Evolutionary conservation across 2,797 vertebrate genomes (phyloP), one percentile per base, ranked within the genome.

Genomic region (Jordanella pulchra): DNA sequence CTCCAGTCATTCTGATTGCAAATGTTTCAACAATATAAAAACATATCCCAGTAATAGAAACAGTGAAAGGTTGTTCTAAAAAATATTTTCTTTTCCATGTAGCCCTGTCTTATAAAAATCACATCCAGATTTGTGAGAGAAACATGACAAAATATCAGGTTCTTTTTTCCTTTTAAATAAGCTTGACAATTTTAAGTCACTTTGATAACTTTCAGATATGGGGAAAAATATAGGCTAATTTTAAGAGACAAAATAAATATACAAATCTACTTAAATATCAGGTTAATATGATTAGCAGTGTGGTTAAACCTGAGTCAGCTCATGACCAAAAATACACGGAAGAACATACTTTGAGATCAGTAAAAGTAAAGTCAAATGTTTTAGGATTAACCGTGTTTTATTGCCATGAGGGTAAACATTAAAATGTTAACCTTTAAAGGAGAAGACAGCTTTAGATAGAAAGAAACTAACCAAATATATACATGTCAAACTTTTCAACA

Each of bases 391-490:
- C 28, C 27, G 30, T 61, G 0, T 70, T 92, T 91, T 89, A 90
- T 90, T 89, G 73, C 65, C 54, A 80, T 83, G 72, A 64, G 77
- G 53, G 68, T 68, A 73, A 79, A 67, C 55, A 23, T 73, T 28
- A 73, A 79, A 84, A 82, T 67, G 30, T 71, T 56, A 3, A n/a
- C 61, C 51, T 71, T 75, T 15, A 14, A 75, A 17, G 70, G 75
- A 81, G 71, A 85, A 86, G 81, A 86, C 79, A 18, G 39, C 51
- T 71, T 64, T 35, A 86, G 65, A 71, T 60, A 71, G 23, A 15
- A 44, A 25, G 3, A 83, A 39, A 82, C 45, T 81, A 82, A 89
- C 72, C 30, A 83, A 84, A 76, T 87, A 90, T 88, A 67, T 82
- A 91, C 82, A 87, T 69, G 76, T 79, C 72, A 81, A 82, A 76